Base-by-base conservation (phyloP, 2,797 vertebrate genomes). In the Enteromius viviparus region DNA sequence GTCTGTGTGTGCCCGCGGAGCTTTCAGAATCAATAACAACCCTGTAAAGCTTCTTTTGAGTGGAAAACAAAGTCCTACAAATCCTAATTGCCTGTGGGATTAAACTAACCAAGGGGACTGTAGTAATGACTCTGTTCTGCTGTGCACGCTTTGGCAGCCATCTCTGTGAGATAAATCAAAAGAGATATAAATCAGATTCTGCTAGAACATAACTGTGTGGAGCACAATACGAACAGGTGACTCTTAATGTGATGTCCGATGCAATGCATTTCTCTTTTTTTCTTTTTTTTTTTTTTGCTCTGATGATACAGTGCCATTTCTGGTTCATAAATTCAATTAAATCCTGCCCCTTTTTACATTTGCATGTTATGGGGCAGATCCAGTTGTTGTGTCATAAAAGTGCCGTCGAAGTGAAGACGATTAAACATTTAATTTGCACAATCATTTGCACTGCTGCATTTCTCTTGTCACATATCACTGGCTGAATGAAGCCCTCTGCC, bases 91-190 rank as follows among this genome's bases (percentile, higher is more conserved):
- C 90, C 91, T 84, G 80, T 92, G 84, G 88, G 92, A 91, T 91
- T 87, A 92, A 91, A 91, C 80, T 77, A 87, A 86, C 85, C 81
- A 58, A 87, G 88, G 90, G 85, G 84, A 90, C 87, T 89, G 62
- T 83, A 90, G 84, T 93, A 91, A 90, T 64, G 23, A 32, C 84
- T 15, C 4, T 11, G 84, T 72, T 85, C 78, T 88, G 80, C 34
- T 83, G 83, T 92, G 66, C 89, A 96, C 93, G 91, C 86, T 95
- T 95, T 88, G 93, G 89, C 86, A 92, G 93, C 51, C 87, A 81
- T 6, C 93, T 95, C 88, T 95, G 93, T 91, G 94, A 96, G 92
- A 88, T 88, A 87, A 93, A 95, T 92, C 90, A 92, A 87, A 91
- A 95, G 83, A 92, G 94, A 83, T 95, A 93, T 9, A 89, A 91